phyloP scores from a whole-genome alignment of 2,888 invertebrate species.

The Branchellion lobata region DNA sequence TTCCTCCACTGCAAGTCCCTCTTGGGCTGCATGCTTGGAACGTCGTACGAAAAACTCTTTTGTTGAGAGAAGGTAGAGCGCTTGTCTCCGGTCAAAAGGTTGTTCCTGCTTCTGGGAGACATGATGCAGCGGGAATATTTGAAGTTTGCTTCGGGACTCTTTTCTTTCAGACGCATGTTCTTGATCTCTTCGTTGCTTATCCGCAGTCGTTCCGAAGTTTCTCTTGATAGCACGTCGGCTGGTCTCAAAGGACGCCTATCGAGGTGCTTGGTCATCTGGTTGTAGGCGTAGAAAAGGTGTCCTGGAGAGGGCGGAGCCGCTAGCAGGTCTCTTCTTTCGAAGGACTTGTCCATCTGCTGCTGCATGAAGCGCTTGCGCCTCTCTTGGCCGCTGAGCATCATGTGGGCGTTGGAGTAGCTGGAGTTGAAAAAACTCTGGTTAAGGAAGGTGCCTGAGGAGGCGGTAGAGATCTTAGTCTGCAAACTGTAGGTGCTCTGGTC shows the following conservation, averaged over 20 bases:
- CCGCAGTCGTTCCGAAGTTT: conserved; percentile 31
- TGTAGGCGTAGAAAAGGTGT: conserved; percentile 27
- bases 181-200: conserved; percentile 36
- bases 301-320: not conserved
- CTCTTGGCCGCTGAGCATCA: not conserved
- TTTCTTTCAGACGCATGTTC: conserved; percentile 35
- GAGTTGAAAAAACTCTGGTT: not conserved
- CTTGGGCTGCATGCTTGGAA: conserved; percentile 34
- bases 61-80: conserved; percentile 42
- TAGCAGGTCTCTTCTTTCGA: not conserved
- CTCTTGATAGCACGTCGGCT: conserved; percentile 32
- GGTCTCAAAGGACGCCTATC: conserved; percentile 5
- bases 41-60: conserved; percentile 50
- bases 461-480: not conserved
- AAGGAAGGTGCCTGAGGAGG: not conserved
- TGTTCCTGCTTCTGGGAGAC: conserved; percentile 10
- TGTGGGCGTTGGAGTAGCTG: not conserved
- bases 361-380: not conserved
- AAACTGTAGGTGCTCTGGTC: conserved; percentile 33
- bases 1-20: conserved; percentile 33
- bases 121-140: not conserved
- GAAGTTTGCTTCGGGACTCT: conserved; percentile 11
- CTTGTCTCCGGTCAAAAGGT: conserved; percentile 8
- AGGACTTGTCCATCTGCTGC: not conserved
- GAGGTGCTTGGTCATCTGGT: conserved; percentile 12